Evolutionary conservation across 1,140 invertebrate genomes (phyloP), one percentile per base, ranked within the genome.

Genomic region (Argopecten irradians): DNA sequence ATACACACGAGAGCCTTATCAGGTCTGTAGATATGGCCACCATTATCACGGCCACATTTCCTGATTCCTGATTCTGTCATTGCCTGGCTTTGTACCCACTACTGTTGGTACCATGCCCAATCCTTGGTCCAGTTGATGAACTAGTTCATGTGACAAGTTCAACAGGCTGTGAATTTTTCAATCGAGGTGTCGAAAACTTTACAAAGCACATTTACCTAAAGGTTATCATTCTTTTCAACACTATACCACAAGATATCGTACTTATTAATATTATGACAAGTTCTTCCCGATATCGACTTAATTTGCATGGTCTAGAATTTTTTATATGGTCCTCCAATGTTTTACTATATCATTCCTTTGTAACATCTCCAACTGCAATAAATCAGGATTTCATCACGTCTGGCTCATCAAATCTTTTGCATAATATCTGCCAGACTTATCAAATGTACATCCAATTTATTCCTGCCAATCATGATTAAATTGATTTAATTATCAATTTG

Each of bases 401-500:
- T 71, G n/a, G 55, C 55, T 71, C n/a, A 28, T n/a, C 55, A 71
- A 71, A 28, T n/a, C 55, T 71, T n/a, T 71, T 71, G 55, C 55
- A 71, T 71, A 71, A 71, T 71, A 71, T 28, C n/a, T 3, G 55
- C 55, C n/a, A 71, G n/a, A 11, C 22, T 5, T 28, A 71, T 71
- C 13, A 5, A 39, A 39, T 71, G 55, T 28, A 71, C 43, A 46
- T 46, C 19, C 36, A 19, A 11, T 46, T 46, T 46, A 46, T 14
- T 14, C 19, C 19, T 19, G 43, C 9, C 43, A 46, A 46, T 46
- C 36, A 39, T 39, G 36, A 39, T 39, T 8, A 8, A 5, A 39
- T 39, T 39, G 5, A 11, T 46, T 46, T 46, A 2, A 46, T 46
- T 19, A 14, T 46, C 2, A 19, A 2, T 46, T 46, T 46, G 43